phyloP scores from a whole-genome alignment of 2,113 vertebrate genomes.

The Cynoglossus semilaevis region DNA sequence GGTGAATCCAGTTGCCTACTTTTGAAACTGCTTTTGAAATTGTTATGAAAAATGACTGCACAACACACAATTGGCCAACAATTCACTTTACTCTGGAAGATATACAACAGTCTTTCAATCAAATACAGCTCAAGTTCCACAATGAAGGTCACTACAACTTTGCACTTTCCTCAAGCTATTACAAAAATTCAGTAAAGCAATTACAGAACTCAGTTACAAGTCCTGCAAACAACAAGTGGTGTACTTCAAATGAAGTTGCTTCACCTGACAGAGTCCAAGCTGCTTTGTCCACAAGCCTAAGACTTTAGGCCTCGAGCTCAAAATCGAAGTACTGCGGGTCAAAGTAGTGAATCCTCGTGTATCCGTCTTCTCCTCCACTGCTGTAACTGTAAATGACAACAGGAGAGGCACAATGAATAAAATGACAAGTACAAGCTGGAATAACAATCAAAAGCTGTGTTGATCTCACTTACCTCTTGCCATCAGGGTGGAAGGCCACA shows the following conservation, averaged over 20 bases:
- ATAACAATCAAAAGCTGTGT: accelerated
- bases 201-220: background rate
- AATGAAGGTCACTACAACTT: too few relatives aligned
- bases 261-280: conserved; percentile 7
- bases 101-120: conserved; percentile 84
- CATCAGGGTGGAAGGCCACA: conserved; percentile 94
- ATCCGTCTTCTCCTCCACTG: conserved; percentile 96
- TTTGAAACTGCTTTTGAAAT: too few relatives aligned
- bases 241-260: background rate
- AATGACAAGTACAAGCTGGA: background rate
- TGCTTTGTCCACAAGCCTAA: background rate
- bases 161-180: too few relatives aligned
- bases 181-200: too few relatives aligned
- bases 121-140: too few relatives aligned
- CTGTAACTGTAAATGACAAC: conserved; percentile 82
- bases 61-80: too few relatives aligned
- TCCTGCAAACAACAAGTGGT: background rate
- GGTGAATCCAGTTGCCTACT: too few relatives aligned
- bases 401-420: conserved; percentile 8
- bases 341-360: conserved; percentile 95
- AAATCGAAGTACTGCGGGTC: conserved; percentile 98
- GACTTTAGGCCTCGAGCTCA: conserved; percentile 86
- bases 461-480: conserved; percentile 83
- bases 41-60: too few relatives aligned
- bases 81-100: too few relatives aligned